phyloP scores from a whole-genome alignment of 2,888 invertebrate species.

The Phengaris alcon region DNA sequence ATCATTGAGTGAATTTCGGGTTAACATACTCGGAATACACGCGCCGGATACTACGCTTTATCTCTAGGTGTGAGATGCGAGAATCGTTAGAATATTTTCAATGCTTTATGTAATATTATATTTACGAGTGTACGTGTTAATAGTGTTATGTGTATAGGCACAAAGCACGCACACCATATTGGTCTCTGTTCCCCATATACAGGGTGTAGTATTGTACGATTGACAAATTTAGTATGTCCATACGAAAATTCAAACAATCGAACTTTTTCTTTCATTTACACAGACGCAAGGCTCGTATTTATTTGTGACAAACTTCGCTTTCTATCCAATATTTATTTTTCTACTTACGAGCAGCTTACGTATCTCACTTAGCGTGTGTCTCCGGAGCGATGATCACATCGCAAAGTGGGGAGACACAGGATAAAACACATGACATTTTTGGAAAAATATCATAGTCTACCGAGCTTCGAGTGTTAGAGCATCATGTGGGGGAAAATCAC shows the following conservation, averaged over 20 bases:
- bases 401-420: constrained; percentile 69
- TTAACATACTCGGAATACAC: background rate
- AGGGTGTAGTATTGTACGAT: constrained; percentile 33
- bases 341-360: constrained; percentile 64
- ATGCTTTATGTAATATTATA: background rate
- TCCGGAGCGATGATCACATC: constrained; percentile 61
- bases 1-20: constrained; percentile 43
- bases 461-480: constrained; percentile 57
- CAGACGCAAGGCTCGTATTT: constrained; percentile 58
- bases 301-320: constrained; percentile 73
- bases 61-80: background rate
- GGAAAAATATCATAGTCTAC: constrained; percentile 71
- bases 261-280: constrained; percentile 77
- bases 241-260: constrained; percentile 72
- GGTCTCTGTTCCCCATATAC: constrained; percentile 39
- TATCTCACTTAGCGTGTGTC: constrained; percentile 61
- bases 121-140: constrained; percentile 27
- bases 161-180: constrained; percentile 42
- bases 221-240: constrained; percentile 40
- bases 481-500: constrained; percentile 64
- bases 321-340: constrained; percentile 78
- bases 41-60: constrained; percentile 11
- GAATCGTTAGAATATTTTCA: constrained; percentile 14
- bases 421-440: constrained; percentile 74
- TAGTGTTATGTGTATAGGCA: constrained; percentile 27